These are phyloP conservation scores for Belonocnema kinseyi DNA, from an alignment of 1,140 invertebrate species.

Conservation along the genomic window DNA sequence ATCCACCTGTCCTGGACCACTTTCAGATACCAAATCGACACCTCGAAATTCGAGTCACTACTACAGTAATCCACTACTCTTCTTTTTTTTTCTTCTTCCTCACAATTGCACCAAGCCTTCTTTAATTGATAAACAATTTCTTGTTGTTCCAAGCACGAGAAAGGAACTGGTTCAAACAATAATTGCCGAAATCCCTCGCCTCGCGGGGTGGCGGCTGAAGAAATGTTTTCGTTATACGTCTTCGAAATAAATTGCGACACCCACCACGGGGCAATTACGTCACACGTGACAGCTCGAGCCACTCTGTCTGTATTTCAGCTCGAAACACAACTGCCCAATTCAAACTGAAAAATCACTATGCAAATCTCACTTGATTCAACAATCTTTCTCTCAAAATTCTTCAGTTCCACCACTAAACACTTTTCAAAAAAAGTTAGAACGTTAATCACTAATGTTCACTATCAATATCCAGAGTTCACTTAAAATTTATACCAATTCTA, in stretches of 20 bases:
- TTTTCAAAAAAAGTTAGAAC: no score
- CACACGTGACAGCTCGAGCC: constrained; percentile 34
- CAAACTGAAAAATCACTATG: not conserved
- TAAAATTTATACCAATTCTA: no score
- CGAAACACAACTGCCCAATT: not conserved
- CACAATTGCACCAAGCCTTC: constrained; percentile 39
- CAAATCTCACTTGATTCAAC: no score
- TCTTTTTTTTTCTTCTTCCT: not conserved
- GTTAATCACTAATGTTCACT: no score
- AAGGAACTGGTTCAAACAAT: constrained; percentile 36
- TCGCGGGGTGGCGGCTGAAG: constrained; percentile 1
- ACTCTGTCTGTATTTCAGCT: not conserved
- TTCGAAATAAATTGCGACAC: constrained; percentile 37
- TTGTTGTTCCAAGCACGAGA: constrained; percentile 31
- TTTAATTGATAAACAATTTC: constrained; percentile 35
- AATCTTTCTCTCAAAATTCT: no score
- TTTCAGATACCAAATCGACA: constrained; percentile 9
- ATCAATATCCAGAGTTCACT: no score
- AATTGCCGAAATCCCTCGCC: constrained; percentile 46
- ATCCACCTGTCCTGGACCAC: not conserved
- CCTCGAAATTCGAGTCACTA: not conserved
- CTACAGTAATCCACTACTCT: not conserved
- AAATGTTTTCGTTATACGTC: constrained; percentile 36
- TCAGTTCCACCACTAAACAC: no score
- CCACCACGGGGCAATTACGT: constrained; percentile 41